Evolutionary conservation across 2,888 invertebrate genomes (phyloP).

Genomic region (Megalurothrips usitatus): DNA sequence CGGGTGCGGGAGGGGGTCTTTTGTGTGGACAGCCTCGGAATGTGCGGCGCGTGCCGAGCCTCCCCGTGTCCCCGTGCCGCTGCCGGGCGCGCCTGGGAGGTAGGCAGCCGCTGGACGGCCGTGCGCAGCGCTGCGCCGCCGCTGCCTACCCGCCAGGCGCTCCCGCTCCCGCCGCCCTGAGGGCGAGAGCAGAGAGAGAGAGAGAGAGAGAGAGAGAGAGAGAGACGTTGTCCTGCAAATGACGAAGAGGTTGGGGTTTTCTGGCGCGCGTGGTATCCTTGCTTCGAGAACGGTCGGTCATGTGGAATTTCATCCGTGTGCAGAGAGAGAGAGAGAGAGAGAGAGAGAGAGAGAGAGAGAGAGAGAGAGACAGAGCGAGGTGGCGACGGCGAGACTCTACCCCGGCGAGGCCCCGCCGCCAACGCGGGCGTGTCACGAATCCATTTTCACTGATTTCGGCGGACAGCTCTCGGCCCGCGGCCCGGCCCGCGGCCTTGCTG

Average conservation of each 20-base stretch:
- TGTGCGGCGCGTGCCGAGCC: background rate
- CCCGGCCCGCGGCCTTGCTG: background rate
- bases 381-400: background rate
- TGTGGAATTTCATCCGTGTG: background rate
- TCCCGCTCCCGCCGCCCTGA: background rate
- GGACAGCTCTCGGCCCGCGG: background rate
- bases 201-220: too few species aligned
- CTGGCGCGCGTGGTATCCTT: background rate
- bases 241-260: too few species aligned
- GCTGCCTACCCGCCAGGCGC: background rate
- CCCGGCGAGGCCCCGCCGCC: background rate
- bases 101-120: background rate
- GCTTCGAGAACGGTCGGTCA: too few species aligned
- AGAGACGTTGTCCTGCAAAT: too few species aligned
- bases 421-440: background rate
- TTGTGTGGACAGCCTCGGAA: background rate
- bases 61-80: background rate
- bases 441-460: background rate
- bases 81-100: background rate
- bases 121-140: background rate
- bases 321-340: background rate
- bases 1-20: background rate
- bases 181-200: background rate
- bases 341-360: background rate
- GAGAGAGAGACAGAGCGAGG: background rate